Base-by-base conservation (phyloP, 2,113 vertebrate genomes). In the Lynx canadensis region DNA sequence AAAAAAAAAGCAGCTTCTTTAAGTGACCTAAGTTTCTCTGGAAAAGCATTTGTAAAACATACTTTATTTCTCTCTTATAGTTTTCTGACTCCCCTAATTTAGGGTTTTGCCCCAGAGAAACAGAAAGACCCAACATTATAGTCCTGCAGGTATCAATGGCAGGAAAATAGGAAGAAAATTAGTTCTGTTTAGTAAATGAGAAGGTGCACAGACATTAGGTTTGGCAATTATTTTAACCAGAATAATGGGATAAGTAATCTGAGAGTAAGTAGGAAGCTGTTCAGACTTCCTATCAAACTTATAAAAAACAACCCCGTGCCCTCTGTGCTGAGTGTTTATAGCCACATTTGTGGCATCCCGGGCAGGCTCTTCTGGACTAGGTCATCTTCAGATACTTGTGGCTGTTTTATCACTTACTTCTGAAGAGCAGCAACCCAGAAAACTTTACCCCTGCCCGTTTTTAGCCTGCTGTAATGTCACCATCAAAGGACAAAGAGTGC, bases 11-110 rank as follows among this genome's bases (percentile, higher is more conserved):
- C 0, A 50, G 16, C 85, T 65, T 27, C 41, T 86, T 90, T 95
- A 48, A 81, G 76, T 74, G 68, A 45, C 19, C 89, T 80, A 31
- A 80, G 38, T 33, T 87, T 89, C 23, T 55, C 66, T n/a, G n/a
- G 74, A 63, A 92, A 36, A 92, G 10, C 36, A 38, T 74, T 89
- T 97, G 31, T 71, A 96, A 95, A 76, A 99, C 98, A 97, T 99
- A 99, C 97, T 98, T 98, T 98, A 98, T 98, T 89, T 99, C 92
- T 93, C 98, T 98, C 98, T 99, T 97, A 98, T 97, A 12, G 98
- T 98, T 98, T 99, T 99, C 99, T 98, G 99, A 95, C 96, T 99
- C 91, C 98, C 97, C 90, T 99, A 98, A 98, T 99, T 99, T 33
- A 98, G 98, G 94, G 98, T 98, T 89, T 98, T 98, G 4, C 97